Evolutionary conservation across 2,113 vertebrate species (phyloP), one percentile per base, ranked within the genome.

Genomic region (Aegotheles bennettii): DNA sequence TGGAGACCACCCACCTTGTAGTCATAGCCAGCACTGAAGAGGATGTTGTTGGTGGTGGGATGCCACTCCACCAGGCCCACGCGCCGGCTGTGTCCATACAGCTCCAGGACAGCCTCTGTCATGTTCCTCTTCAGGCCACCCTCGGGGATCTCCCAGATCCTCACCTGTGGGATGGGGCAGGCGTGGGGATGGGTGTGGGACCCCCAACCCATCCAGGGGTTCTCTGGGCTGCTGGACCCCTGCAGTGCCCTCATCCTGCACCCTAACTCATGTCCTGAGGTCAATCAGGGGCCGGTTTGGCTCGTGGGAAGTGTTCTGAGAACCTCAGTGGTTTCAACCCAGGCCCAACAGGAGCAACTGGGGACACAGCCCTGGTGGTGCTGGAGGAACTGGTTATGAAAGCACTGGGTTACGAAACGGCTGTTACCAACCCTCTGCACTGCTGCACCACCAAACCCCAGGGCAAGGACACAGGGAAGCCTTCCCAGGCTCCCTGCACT

Each of bases 51-150:
- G 98, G 98, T 98, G 76, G 99, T 99, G 1, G 99, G 99, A 75
- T 99, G 99, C 99, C 99, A 99, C 96, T 99, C 99, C 0, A 99
- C 98, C 23, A 99, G 97, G 24, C 99, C 99, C 4, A 99, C 99
- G 0, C 99, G 98, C 45, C 99, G 98, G 97, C 99, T 99, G 98
- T 99, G 99, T 9, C 99, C 99, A 0, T 99, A 99, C 47, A 99
- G 97, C 96, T 99, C 99, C 97, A 99, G 97, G n/a, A 98, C 98
- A 0, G 99, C 98, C 93, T 99, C 99, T 0, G 98, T 99, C 99
- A 99, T 99, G 97, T 98, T 99, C 84, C 98, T 97, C 96, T 98
- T 99, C 97, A 99, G 96, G 3, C 99, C 99, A 0, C 98, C 98
- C 12, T 99, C 99, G 0, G 99, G 99, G 84, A 99, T 99, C 98